Conservation (phyloP, 2,797 vertebrate species). For the Myioborus melanocephalus region DNA sequence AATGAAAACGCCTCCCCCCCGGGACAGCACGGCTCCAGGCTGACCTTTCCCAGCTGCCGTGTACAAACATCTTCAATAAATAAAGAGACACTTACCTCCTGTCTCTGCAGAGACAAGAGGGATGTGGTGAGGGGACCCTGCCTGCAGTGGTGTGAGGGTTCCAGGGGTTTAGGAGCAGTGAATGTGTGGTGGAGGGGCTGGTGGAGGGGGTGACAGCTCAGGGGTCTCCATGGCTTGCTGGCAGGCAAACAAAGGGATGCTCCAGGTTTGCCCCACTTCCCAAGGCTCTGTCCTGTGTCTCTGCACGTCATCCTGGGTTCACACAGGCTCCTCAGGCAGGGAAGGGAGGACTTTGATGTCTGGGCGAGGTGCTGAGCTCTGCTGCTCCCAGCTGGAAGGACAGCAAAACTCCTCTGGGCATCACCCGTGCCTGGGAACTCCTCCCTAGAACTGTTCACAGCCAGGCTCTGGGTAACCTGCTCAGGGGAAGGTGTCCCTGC, state of each 20-base stretch:
- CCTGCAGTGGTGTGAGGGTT: rapidly evolving
- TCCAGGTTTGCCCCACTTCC: neutral
- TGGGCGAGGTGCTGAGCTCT: neutral
- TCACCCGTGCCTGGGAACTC: neutral
- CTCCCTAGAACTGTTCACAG: neutral
- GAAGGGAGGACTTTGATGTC: neutral
- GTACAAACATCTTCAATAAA: conserved; percentile 54
- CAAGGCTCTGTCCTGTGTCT: neutral
- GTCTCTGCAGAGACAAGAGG: neutral
- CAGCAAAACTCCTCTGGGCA: neutral
- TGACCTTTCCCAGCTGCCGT: conserved; percentile 45
- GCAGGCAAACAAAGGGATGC: neutral
- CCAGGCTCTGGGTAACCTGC: neutral
- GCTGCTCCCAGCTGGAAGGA: neutral
- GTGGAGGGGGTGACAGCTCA: rapidly evolving
- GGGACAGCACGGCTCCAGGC: neutral
- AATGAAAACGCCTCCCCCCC: conserved; percentile 34
- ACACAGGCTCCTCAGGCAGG: rapidly evolving
- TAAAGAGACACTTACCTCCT: conserved; percentile 36
- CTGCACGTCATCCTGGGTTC: rapidly evolving
- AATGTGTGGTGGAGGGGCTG: rapidly evolving
- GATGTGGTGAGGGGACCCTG: rapidly evolving
- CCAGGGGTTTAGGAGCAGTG: rapidly evolving
- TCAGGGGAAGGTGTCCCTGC: neutral
- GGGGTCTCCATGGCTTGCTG: rapidly evolving